Conservation (phyloP, 2,113 vertebrate species). For the Mormyrus iriodes region DNA sequence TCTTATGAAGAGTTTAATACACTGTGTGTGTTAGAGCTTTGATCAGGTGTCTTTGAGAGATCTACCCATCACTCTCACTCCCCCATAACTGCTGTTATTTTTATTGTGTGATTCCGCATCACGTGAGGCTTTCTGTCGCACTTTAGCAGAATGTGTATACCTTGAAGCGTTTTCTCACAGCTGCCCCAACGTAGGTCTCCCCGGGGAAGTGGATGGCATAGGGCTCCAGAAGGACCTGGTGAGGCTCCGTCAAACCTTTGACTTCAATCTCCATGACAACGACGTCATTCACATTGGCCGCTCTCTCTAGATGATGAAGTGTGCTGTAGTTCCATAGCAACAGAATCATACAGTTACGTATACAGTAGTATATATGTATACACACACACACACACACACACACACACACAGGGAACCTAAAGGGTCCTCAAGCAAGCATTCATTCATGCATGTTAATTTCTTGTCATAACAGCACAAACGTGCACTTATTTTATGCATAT, state of each 20-base stretch:
- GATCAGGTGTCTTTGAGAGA: not conserved
- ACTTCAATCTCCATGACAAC: constrained; percentile 78
- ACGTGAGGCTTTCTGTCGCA: not conserved
- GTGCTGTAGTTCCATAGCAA: constrained; percentile 38
- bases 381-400: not conserved
- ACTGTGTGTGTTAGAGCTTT: not conserved
- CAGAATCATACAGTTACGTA: not conserved
- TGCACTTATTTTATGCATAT: not conserved
- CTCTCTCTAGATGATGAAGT: constrained; percentile 34
- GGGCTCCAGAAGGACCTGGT: constrained; percentile 75
- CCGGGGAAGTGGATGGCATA: constrained; percentile 76
- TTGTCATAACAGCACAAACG: not conserved
- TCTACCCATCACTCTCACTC: not conserved
- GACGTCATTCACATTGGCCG: constrained; percentile 48
- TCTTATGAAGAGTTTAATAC: not conserved
- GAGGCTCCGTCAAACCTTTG: constrained; percentile 74
- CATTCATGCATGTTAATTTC: not conserved
- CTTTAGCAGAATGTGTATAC: constrained; percentile 43
- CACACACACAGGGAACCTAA: not conserved
- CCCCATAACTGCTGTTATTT: not conserved
- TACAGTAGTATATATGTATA: not conserved
- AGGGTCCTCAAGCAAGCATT: not conserved
- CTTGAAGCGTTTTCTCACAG: constrained; percentile 72
- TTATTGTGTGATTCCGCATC: not conserved
- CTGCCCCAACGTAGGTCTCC: constrained; percentile 65